Percentiles rank a stretch among this genome's conserved stretches.
phyloP scores from a whole-genome alignment of 2,888 invertebrate genomes.

The Hipparchia sbordonii region DNA sequence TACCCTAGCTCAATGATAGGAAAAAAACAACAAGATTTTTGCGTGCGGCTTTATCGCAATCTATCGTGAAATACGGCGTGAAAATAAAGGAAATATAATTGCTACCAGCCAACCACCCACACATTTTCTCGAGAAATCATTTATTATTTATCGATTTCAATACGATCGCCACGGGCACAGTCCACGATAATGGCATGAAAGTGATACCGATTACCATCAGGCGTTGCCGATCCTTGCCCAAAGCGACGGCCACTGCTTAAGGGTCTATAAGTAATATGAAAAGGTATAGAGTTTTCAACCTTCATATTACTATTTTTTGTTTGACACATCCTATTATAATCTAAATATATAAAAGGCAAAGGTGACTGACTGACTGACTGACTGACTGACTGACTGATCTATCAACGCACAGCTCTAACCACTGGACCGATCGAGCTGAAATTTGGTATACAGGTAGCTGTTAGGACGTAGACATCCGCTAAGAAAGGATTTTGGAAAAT shows the following conservation, averaged over 20 bases:
- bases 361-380: too few relatives aligned
- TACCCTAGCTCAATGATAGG: background rate
- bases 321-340: too few relatives aligned
- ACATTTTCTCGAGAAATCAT: slow-evolving; percentile 10
- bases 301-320: too few relatives aligned
- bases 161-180: slow-evolving; percentile 23
- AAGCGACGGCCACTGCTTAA: slow-evolving; percentile 13
- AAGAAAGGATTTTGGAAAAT: too few relatives aligned
- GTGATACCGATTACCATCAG: slow-evolving; percentile 27
- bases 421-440: too few relatives aligned
- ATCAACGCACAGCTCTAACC: too few relatives aligned
- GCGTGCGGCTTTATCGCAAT: slow-evolving; percentile 15
- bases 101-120: slow-evolving; percentile 20
- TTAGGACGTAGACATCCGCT: too few relatives aligned
- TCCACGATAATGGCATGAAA: slow-evolving; percentile 22
- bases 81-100: slow-evolving; percentile 24
- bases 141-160: slow-evolving; percentile 26
- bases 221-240: slow-evolving; percentile 15
- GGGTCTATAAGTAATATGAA: background rate
- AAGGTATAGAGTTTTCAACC: too few relatives aligned
- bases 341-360: too few relatives aligned
- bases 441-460: too few relatives aligned
- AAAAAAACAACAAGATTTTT: slow-evolving; percentile 2
- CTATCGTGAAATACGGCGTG: slow-evolving; percentile 17
- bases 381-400: too few relatives aligned